Evolutionary conservation across 2,888 invertebrate species (phyloP).

Genomic region (Opisthograptis luteolata): DNA sequence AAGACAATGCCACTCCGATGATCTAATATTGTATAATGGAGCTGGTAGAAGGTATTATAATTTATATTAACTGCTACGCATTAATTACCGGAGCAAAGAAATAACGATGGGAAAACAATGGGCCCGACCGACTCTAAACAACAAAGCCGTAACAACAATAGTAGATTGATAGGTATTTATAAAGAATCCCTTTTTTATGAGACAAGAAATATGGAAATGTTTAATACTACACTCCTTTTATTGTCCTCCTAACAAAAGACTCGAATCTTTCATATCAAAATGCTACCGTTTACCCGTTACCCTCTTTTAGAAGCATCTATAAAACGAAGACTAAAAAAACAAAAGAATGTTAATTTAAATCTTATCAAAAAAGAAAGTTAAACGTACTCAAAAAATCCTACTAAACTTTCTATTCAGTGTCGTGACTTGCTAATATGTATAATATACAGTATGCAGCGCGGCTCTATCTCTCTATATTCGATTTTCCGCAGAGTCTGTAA

Average conservation of each 20-base stretch:
- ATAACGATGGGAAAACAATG: constrained; percentile 21
- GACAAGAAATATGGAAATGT: constrained; percentile 28
- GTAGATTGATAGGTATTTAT: too few species aligned
- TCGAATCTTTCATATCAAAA: constrained; percentile 19
- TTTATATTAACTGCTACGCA: background rate
- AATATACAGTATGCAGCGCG: too few species aligned
- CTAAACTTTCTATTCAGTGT: too few species aligned
- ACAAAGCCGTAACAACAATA: constrained; percentile 9
- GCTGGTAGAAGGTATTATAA: too few species aligned
- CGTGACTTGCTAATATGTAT: too few species aligned
- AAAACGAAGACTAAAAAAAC: background rate
- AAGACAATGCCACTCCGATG: too few species aligned
- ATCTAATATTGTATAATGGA: too few species aligned
- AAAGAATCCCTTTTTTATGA: constrained; percentile 18
- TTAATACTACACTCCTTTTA: constrained; percentile 27
- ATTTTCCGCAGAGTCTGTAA: too few species aligned
- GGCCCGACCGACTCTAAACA: background rate
- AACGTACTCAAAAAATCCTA: too few species aligned
- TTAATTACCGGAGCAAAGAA: constrained; percentile 10
- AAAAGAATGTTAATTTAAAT: constrained; percentile 5
- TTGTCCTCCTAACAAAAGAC: constrained; percentile 30
- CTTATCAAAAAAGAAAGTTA: background rate
- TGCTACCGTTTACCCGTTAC: constrained; percentile 1
- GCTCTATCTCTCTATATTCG: too few species aligned
- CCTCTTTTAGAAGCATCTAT: background rate